Conservation (phyloP, 2,888 invertebrate species). For the Diogma glabrata region DNA sequence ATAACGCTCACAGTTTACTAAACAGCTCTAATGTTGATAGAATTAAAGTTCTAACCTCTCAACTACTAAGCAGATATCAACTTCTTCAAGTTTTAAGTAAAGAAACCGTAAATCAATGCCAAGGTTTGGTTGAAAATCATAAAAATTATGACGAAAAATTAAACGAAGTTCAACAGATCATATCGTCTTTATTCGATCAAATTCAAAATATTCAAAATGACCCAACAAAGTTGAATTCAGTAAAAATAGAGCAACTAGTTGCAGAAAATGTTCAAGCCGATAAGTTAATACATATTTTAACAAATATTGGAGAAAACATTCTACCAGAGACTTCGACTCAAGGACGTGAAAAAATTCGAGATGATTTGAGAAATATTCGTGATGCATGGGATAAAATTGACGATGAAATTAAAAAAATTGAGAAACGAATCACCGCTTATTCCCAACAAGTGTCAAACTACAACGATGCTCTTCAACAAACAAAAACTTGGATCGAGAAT, state of each 20-base stretch:
- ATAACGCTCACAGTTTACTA: slow-evolving; percentile 75
- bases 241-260: slow-evolving; percentile 34
- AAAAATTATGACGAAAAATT: slow-evolving; percentile 63
- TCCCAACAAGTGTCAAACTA: slow-evolving; percentile 73
- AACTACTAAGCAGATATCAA: slow-evolving; percentile 81
- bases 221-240: not conserved
- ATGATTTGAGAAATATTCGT: slow-evolving; percentile 66
- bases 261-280: slow-evolving; percentile 78
- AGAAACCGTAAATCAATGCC: slow-evolving; percentile 76
- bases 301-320: slow-evolving; percentile 75
- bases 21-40: slow-evolving; percentile 76
- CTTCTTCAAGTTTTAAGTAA: slow-evolving; percentile 68
- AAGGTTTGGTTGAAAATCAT: slow-evolving; percentile 72
- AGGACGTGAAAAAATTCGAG: slow-evolving; percentile 80
- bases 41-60: slow-evolving; percentile 74
- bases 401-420: slow-evolving; percentile 70
- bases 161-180: slow-evolving; percentile 62
- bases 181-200: slow-evolving; percentile 52
- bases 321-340: slow-evolving; percentile 84
- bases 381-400: slow-evolving; percentile 82
- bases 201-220: slow-evolving; percentile 26
- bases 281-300: slow-evolving; percentile 60
- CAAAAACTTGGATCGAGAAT: slow-evolving; percentile 72
- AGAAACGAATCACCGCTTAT: slow-evolving; percentile 74
- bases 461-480: slow-evolving; percentile 74